Evolutionary conservation across 2,797 vertebrate species (phyloP), one percentile per base, ranked within the genome.

Genomic region (Periparus ater): DNA sequence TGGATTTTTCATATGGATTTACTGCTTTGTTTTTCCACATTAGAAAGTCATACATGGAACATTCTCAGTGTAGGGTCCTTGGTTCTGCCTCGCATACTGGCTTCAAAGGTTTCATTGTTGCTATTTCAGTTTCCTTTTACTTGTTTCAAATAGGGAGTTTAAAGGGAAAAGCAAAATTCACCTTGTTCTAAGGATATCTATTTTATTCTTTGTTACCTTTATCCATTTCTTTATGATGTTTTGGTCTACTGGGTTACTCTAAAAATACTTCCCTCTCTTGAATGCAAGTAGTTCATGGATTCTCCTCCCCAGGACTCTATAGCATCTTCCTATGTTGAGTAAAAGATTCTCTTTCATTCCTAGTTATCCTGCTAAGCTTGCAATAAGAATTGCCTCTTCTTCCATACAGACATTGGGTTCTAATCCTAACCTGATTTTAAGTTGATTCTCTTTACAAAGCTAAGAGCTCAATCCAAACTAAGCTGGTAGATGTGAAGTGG

Each of bases 71-170:
- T 71, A 47, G 17, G 21, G 7, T 65, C 50, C 36, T 71, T 70
- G 57, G 17, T 76, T 89, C 72, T 83, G 57, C 48, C 62, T 80
- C 42, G 51, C 45, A 36, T 53, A 14, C 34, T 60, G 71, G 13
- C 84, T 94, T 93, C 42, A 76, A 30, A 93, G 79, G 36, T 81
- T 95, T 71, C 7, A 48, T 50, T 1, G 5, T 75, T 82, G 19
- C 54, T 92, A 32, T 91, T 93, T 91, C 16, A 16, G 20, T 81
- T 81, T 90, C 47, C 61, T 92, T 94, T 93, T 68, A 42, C 32
- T 88, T 75, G 57, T 17, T 91, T 96, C 73, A 89, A 44, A 73
- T 25, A 53, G 5, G 67, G 44, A 61, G 29, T 70, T 88, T 73
- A 74, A 92, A 74, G 34, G 30, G 17, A 91, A 29, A n/a, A n/a